phyloP scores from a whole-genome alignment of 2,797 vertebrate species.

The Bradypodion ventrale region DNA sequence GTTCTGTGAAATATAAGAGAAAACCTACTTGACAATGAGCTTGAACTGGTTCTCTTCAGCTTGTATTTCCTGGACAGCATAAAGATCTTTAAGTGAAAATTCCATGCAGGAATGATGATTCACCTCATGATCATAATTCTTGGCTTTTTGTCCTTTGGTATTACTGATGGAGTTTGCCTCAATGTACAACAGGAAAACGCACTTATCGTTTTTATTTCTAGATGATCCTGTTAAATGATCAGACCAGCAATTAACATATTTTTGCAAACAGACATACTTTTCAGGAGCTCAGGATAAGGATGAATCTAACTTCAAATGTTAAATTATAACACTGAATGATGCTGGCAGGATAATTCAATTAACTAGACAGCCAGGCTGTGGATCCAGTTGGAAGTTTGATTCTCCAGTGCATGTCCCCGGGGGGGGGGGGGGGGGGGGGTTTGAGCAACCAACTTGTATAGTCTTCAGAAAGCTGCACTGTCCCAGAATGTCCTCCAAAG shows the following conservation, averaged over 20 bases:
- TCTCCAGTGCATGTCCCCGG: no score
- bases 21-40: constrained; percentile 81
- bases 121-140: constrained; percentile 74
- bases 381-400: no score
- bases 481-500: no score
- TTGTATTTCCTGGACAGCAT: constrained; percentile 96
- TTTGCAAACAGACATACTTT: background rate
- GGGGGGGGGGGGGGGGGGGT: no score
- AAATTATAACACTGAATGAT: no score
- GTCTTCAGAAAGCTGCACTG: no score
- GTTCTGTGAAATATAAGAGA: background rate
- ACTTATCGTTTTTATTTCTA: constrained; percentile 92
- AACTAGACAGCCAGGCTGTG: no score
- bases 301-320: background rate
- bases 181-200: constrained; percentile 95
- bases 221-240: constrained; percentile 77
- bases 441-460: no score
- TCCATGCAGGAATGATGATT: constrained; percentile 82
- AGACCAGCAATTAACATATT: constrained; percentile 12
- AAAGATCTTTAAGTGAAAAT: constrained; percentile 96
- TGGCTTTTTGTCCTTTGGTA: constrained; percentile 87
- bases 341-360: no score
- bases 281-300: background rate
- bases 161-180: constrained; percentile 95
- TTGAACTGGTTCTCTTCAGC: constrained; percentile 85